phyloP scores from a whole-genome alignment of 2,113 vertebrate genomes.

The Cercopithecus mona region DNA sequence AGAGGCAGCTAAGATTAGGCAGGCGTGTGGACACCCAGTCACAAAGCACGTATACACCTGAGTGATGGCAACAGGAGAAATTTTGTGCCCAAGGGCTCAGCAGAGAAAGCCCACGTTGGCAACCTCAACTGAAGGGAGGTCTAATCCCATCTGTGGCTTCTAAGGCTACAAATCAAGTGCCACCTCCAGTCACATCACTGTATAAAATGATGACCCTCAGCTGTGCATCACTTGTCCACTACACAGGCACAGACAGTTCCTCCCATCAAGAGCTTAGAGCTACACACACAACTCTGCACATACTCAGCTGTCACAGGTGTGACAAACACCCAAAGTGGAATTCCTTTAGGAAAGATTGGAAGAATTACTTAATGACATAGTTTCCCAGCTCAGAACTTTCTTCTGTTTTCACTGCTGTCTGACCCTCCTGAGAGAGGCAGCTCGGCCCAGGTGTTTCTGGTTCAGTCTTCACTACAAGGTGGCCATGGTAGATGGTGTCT shows the following conservation, averaged over 20 bases:
- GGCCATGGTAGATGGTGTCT: not conserved
- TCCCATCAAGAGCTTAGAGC: not conserved
- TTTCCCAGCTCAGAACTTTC: conserved; percentile 90
- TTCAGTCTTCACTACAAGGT: conserved; percentile 93
- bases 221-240: not conserved
- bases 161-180: not conserved
- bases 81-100: not conserved
- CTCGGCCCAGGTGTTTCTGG: conserved; percentile 86
- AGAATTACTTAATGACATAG: conserved; percentile 93
- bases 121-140: not conserved
- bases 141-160: not conserved
- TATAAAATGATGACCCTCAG: not conserved
- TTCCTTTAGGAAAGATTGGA: conserved; percentile 38
- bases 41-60: not conserved
- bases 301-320: not conserved
- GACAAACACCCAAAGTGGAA: not conserved
- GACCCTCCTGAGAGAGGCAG: conserved; percentile 82
- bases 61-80: not conserved
- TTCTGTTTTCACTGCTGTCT: conserved; percentile 92
- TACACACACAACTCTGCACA: not conserved
- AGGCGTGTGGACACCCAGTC: too few relatives aligned
- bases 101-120: not conserved
- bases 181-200: fast-evolving
- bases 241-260: not conserved
- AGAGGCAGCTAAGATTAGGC: not conserved